Percentiles rank a stretch among this genome's conserved stretches.
phyloP scores from a whole-genome alignment of 2,888 invertebrate species.

The Congeria kusceri region DNA sequence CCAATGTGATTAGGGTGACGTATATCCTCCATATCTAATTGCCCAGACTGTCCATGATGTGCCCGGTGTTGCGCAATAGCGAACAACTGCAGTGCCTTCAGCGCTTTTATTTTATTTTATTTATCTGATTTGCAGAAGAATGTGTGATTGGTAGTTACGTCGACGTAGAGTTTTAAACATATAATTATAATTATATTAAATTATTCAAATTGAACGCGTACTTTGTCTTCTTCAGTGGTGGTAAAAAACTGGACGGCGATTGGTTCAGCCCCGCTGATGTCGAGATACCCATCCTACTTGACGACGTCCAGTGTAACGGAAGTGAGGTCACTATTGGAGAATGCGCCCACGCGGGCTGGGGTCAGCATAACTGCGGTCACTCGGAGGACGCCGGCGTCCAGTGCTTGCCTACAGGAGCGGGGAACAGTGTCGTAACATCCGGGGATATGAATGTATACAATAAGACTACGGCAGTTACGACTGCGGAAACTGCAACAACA shows the following conservation, averaged over 20 bases:
- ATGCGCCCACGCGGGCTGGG: constrained; percentile 87
- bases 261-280: constrained; percentile 61
- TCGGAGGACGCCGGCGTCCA: constrained; percentile 90
- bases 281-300: constrained; percentile 77
- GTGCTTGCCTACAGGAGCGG: constrained; percentile 51
- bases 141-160: too few relatives aligned
- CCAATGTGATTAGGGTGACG: too few relatives aligned
- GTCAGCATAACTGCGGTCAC: constrained; percentile 88
- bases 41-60: too few relatives aligned
- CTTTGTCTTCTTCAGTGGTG: background rate
- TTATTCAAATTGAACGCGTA: too few relatives aligned
- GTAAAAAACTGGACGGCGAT: constrained; percentile 21
- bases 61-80: too few relatives aligned
- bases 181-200: too few relatives aligned
- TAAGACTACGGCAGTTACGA: background rate
- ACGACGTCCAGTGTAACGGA: constrained; percentile 87
- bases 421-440: background rate
- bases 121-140: too few relatives aligned
- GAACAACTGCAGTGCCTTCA: too few relatives aligned
- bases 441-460: background rate
- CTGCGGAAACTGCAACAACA: constrained; percentile 7
- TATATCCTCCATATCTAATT: too few relatives aligned
- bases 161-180: too few relatives aligned
- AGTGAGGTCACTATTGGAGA: constrained; percentile 87
- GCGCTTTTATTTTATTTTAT: too few relatives aligned